Base-by-base conservation (phyloP, 1,140 invertebrate genomes). In the Bombus picipes region DNA sequence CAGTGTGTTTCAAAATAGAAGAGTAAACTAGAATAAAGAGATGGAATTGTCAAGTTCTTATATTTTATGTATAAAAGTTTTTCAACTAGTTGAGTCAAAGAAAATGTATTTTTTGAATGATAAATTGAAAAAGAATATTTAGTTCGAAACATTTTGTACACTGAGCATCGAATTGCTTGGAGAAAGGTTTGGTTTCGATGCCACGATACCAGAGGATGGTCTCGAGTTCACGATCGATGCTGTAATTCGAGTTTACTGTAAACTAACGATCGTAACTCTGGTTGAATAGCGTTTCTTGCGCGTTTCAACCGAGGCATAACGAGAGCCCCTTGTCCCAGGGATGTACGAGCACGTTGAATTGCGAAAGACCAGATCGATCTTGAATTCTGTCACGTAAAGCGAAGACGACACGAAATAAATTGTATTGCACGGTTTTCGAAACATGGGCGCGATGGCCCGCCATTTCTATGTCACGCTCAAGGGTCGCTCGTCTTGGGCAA, bases 281-380 rank as follows among this genome's bases (percentile, higher is more conserved):
- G 32, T 57, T 2, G 32, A 76, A 76, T 37, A 18, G 34, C 25
- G 62, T 79, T 53, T 28, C 43, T 76, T 39, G 47, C 74, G 25
- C 25, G 74, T 59, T 76, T 28, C 15, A 13, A 3, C n/a, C 37
- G 37, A 41, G 32, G 59, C 25, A 6, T 15, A 34, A 57, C 65
- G 34, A 59, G 57, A 71, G 65, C 43, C 66, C 32, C 62, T 77
- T 76, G 73, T 83, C 41, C 43, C 73, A 77, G 15, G 81, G 73
- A 83, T 83, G 73, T 75, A 76, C 81, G 32, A 37, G 18, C 28
- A 41, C 39, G 41, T 13, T 65, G 22, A 37, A 57, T 70, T 6
- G 66, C 1, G 41, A 47, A 25, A 53, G 34, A 22, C 25, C 32
- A 22, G 6, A n/a, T 18, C 59, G 41, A 75, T 83, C 39, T 22